Evolutionary conservation across 92 coral and sea anemone genomes (phyloP), one percentile per base, ranked within the genome.

Genomic region (Scolanthus callimorphus): DNA sequence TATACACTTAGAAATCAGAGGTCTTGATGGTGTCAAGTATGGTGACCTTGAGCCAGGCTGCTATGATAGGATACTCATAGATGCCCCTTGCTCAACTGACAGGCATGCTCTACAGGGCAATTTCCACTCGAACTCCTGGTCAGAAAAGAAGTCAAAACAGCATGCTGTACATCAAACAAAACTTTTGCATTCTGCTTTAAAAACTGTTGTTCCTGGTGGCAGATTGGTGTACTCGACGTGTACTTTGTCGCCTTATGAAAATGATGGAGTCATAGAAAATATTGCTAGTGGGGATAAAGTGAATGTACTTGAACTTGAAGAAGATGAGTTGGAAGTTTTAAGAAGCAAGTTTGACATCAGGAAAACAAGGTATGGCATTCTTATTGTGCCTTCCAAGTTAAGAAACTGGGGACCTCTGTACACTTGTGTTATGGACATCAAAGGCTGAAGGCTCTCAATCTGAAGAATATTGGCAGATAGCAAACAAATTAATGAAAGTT

Each of bases 341-440:
- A 37, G 51, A 21, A 62, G 60, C n/a, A 47, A 51, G 62, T 74
- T 80, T 24, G 55, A 74, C 57, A 59, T 48, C 57, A 20, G 12
- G 10, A 29, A 25, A 31, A 80, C 86, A 8, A 68, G 39, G 25
- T 20, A 58, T 61, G 82, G 86, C 3, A 31, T 59, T n/a, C 76
- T 80, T 4, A 70, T 80, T n/a, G 13, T 80, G n/a, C 82, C 86
- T 10, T 67, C 77, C 8, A 25, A 31, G 9, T 25, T 62, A 28
- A 73, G 39, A 50, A 80, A 80, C 49, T 80, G 82, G 82, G 82
- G 86, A 2, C 86, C 86, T 9, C 41, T 80, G 68, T 80, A 80
- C 31, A 58, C 73, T 64, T 65, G 82, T 47, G n/a, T n/a, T n/a
- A n/a, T n/a, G n/a, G n/a, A n/a, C n/a, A n/a, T n/a, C n/a, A n/a